Percentiles rank a stretch among this genome's conserved stretches.
Conservation (phyloP, 1,140 invertebrate genomes). For the Drosophila yakuba region DNA sequence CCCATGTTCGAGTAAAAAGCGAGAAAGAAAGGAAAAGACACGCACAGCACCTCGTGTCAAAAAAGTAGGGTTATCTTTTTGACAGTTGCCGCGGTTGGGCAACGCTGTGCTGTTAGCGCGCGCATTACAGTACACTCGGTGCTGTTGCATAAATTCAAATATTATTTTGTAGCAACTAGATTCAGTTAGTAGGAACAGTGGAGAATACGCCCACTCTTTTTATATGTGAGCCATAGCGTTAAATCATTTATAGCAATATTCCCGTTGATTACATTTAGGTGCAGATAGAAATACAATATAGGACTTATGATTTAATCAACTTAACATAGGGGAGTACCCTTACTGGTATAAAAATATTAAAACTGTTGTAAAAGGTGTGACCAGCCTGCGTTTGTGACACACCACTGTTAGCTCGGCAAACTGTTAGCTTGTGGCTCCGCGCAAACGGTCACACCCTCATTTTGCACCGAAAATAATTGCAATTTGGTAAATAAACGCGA, state of each 20-base stretch:
- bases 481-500: slow-evolving; percentile 4
- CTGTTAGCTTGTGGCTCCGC: background rate
- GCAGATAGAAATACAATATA: no score
- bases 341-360: background rate
- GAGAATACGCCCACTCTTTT: no score
- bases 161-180: background rate
- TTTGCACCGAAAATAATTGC: slow-evolving; percentile 20
- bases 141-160: slow-evolving; percentile 5
- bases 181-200: background rate
- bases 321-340: no score
- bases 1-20: slow-evolving; percentile 84
- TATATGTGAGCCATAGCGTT: no score
- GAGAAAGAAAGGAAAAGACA: slow-evolving; percentile 85
- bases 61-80: slow-evolving; percentile 68
- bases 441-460: slow-evolving; percentile 5
- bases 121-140: slow-evolving; percentile 10
- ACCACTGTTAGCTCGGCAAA: background rate
- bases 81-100: slow-evolving; percentile 34
- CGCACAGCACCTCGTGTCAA: slow-evolving; percentile 78
- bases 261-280: no score
- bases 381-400: background rate
- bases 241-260: no score
- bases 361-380: background rate
- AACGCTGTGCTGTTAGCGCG: slow-evolving; percentile 31
- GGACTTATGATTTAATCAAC: no score